A percentile compares a stretch with the other conserved stretches of the same genome.
phyloP scores from a whole-genome alignment of 2,888 invertebrate species.

The Nineta flava region DNA sequence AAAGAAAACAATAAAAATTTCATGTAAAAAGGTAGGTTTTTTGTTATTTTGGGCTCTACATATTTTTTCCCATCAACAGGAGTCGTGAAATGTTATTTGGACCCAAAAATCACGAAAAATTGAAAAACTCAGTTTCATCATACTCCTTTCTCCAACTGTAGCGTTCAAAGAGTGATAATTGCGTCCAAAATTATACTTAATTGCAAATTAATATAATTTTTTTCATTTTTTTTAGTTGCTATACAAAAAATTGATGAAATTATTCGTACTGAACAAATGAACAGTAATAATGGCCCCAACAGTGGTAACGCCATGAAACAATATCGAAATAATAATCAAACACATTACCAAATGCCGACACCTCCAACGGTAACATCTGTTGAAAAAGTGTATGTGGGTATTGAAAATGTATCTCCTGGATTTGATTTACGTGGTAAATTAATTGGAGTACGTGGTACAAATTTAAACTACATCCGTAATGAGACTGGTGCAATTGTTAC shows the following conservation, averaged over 20 bases:
- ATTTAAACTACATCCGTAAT: constrained; percentile 58
- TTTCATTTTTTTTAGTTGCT: constrained; percentile 26
- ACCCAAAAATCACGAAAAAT: too few relatives aligned
- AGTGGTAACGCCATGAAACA: not conserved
- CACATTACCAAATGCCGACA: not conserved
- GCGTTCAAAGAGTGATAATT: not conserved
- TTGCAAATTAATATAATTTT: too few relatives aligned
- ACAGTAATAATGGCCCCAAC: not conserved
- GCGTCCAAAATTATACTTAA: too few relatives aligned
- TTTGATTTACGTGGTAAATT: constrained; percentile 63
- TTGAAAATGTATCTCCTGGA: constrained; percentile 58
- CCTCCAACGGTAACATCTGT: constrained; percentile 7
- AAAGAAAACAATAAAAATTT: too few relatives aligned
- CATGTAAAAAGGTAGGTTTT: too few relatives aligned
- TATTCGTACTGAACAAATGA: constrained; percentile 25
- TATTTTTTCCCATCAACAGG: too few relatives aligned
- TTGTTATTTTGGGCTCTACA: too few relatives aligned
- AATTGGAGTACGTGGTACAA: constrained; percentile 52
- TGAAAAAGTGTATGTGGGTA: constrained; percentile 62
- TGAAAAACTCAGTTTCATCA: too few relatives aligned
- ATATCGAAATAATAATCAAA: not conserved
- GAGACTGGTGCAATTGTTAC: constrained; percentile 66
- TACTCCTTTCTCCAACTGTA: too few relatives aligned
- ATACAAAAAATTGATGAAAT: constrained; percentile 35
- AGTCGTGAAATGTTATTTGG: too few relatives aligned